phyloP scores from a whole-genome alignment of 2,113 vertebrate species.

The Mustela nigripes region DNA sequence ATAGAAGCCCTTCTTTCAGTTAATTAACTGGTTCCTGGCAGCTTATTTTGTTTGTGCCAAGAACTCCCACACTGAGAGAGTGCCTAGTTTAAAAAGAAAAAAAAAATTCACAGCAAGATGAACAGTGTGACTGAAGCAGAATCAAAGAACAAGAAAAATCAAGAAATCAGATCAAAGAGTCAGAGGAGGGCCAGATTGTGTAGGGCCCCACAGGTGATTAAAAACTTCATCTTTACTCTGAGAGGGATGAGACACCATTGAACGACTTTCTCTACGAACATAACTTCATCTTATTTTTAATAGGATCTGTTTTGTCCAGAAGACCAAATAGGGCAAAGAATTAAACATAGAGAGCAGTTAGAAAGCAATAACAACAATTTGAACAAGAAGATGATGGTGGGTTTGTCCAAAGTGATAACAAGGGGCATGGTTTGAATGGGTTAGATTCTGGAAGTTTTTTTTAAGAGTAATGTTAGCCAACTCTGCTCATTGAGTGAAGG shows the following conservation, averaged over 20 bases:
- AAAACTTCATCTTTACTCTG: neutral
- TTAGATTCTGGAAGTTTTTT: neutral
- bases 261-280: neutral
- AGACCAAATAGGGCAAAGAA: neutral
- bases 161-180: neutral
- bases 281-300: neutral
- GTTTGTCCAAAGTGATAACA: neutral
- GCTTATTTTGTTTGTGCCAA: conserved; percentile 16
- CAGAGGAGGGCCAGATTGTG: neutral
- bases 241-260: neutral
- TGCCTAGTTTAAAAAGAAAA: neutral
- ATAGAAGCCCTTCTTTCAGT: neutral
- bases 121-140: neutral
- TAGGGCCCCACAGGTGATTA: neutral
- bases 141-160: neutral
- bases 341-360: neutral
- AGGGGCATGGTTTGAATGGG: neutral
- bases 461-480: neutral
- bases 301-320: neutral
- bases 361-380: neutral
- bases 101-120: neutral
- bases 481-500: neutral
- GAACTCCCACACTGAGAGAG: neutral
- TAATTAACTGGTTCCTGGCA: neutral
- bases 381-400: neutral